A percentile compares a stretch with the other conserved stretches of the same genome.
These are phyloP conservation scores for Morone chrysops DNA, from an alignment of 2,113 vertebrate genomes.

Conservation along the genomic window DNA sequence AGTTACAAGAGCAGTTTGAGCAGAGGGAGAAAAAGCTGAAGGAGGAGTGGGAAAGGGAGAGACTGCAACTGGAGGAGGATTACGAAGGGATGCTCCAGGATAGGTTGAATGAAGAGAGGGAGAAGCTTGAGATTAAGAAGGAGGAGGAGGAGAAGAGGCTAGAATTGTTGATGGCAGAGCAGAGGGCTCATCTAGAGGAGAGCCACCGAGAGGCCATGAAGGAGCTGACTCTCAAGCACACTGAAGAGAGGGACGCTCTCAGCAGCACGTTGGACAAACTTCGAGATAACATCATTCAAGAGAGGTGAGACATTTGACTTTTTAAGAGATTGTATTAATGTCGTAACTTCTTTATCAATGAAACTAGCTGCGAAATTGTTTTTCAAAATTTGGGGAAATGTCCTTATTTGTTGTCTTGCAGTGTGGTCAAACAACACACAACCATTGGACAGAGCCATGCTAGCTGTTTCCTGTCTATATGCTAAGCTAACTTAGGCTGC, in stretches of 20 bases:
- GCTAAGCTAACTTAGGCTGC: background rate
- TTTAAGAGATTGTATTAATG: background rate
- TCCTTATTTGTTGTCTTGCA: background rate
- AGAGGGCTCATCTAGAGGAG: slow-evolving; percentile 74
- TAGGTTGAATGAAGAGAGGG: slow-evolving; percentile 72
- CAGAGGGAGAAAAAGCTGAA: slow-evolving; percentile 68
- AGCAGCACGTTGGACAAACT: slow-evolving; percentile 83
- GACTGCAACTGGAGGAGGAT: slow-evolving; percentile 79
- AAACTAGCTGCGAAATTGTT: background rate
- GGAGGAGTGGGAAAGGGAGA: slow-evolving; percentile 82
- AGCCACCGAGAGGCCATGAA: slow-evolving; percentile 79
- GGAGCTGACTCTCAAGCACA: slow-evolving; percentile 77
- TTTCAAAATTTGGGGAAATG: background rate
- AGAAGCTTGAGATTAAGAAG: slow-evolving; percentile 60
- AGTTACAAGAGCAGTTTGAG: slow-evolving; percentile 69
- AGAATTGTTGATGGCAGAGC: slow-evolving; percentile 75
- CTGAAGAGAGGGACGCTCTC: slow-evolving; percentile 84
- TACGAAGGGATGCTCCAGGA: slow-evolving; percentile 83
- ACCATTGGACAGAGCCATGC: background rate
- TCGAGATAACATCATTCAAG: slow-evolving; percentile 84
- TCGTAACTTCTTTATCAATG: background rate
- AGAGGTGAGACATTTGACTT: slow-evolving; percentile 86
- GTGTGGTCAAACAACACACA: background rate
- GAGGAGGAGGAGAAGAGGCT: slow-evolving; percentile 74
- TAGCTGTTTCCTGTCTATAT: background rate